These are phyloP conservation scores for Protobothrops flavoviridis DNA, from an alignment of 2,113 vertebrate genomes.

Conservation along the genomic window DNA sequence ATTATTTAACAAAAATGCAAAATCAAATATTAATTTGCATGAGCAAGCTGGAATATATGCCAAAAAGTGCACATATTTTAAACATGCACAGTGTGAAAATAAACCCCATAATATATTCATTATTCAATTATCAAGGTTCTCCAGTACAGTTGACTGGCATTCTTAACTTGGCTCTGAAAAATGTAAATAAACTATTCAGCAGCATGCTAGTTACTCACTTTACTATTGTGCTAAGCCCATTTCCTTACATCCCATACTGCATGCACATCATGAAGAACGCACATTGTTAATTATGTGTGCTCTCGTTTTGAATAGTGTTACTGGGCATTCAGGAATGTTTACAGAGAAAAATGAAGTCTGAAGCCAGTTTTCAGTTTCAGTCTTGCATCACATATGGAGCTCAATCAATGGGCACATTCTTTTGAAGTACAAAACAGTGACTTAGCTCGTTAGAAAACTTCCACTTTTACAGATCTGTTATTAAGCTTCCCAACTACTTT, in stretches of 20 bases:
- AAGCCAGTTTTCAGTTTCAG: constrained; percentile 49
- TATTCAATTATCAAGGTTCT: background rate
- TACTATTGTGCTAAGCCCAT: constrained; percentile 12
- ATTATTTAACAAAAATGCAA: background rate
- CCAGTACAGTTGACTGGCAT: background rate
- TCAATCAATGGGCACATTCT: constrained; percentile 31
- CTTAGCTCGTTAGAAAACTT: constrained; percentile 11
- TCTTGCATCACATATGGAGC: constrained; percentile 32
- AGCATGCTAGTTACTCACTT: background rate
- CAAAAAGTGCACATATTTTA: background rate
- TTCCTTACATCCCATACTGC: background rate
- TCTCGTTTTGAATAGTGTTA: background rate
- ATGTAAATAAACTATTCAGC: background rate
- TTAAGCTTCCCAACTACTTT: constrained; percentile 18
- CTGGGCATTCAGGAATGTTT: constrained; percentile 25
- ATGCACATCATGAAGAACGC: background rate
- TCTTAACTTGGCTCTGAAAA: background rate
- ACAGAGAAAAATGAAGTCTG: constrained; percentile 32
- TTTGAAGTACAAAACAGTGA: background rate
- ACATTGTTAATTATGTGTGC: constrained; percentile 28
- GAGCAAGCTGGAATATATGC: background rate
- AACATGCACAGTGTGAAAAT: background rate
- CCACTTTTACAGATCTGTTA: background rate
- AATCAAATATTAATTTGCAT: background rate
- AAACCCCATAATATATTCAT: background rate